Conservation (phyloP, 2,797 vertebrate genomes). For the Eulemur coronatus region DNA sequence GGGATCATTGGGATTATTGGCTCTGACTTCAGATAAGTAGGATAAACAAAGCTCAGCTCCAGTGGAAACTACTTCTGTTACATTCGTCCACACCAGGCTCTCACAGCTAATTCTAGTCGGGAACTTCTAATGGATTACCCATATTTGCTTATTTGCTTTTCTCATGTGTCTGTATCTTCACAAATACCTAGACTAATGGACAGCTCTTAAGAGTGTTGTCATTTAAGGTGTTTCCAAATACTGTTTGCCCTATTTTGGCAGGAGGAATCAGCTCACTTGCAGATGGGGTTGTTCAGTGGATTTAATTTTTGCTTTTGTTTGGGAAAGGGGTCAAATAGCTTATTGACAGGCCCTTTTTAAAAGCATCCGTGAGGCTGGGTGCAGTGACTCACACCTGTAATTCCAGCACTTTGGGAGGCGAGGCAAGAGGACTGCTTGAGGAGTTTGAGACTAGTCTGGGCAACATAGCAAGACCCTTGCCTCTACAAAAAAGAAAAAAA, state of each 20-base stretch:
- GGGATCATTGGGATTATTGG: conserved; percentile 32
- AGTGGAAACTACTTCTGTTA: conserved; percentile 9
- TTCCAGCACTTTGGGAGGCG: neutral
- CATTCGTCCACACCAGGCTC: neutral
- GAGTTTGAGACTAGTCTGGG: neutral
- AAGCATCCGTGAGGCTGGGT: neutral
- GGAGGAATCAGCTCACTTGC: neutral
- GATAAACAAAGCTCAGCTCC: neutral
- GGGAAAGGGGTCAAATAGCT: neutral
- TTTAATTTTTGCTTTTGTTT: conserved; percentile 38
- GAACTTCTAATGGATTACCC: neutral
- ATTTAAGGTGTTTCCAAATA: neutral
- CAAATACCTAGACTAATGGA: neutral
- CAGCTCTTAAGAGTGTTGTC: neutral
- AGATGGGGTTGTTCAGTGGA: neutral
- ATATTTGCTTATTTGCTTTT: neutral
- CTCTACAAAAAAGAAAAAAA: neutral
- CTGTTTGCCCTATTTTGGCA: neutral
- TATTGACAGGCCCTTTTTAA: neutral
- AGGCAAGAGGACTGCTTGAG: neutral
- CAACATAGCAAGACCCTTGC: neutral
- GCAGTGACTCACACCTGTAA: neutral
- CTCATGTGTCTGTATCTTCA: neutral
- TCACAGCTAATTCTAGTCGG: neutral
- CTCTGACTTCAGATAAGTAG: conserved; percentile 23